Percentiles rank a stretch among this genome's conserved stretches.
phyloP scores from a whole-genome alignment of 2,113 vertebrate species.

The Hippopotamus amphibius region DNA sequence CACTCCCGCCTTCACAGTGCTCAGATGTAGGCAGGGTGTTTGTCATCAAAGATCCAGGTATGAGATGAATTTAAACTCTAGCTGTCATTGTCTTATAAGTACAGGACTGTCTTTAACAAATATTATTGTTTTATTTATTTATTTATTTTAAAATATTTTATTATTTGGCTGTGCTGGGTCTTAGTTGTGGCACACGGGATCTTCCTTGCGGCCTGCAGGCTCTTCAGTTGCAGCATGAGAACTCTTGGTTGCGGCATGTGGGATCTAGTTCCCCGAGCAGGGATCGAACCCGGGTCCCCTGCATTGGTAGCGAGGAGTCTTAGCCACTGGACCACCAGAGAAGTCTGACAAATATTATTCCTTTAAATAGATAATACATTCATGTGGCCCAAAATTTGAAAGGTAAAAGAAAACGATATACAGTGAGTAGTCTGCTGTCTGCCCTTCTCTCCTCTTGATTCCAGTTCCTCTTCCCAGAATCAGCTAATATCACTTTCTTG shows the following conservation, averaged over 20 bases:
- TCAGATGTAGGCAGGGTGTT: not conserved
- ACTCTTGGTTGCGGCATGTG: too few relatives aligned
- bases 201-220: too few relatives aligned
- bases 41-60: not conserved
- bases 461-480: not conserved
- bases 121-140: not conserved
- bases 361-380: conserved; percentile 29
- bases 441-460: not conserved
- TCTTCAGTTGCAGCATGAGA: too few relatives aligned
- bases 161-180: too few relatives aligned
- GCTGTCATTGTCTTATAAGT: not conserved
- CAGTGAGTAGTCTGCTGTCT: not conserved
- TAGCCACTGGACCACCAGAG: too few relatives aligned
- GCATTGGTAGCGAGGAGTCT: too few relatives aligned
- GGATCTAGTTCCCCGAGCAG: too few relatives aligned
- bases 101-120: conserved; percentile 23
- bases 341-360: not conserved
- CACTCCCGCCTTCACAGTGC: not conserved
- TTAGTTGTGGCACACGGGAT: too few relatives aligned
- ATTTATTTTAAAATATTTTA: too few relatives aligned
- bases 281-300: too few relatives aligned
- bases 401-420: not conserved
- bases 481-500: not conserved
- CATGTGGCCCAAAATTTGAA: conserved; percentile 18
- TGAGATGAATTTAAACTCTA: not conserved